Evolutionary conservation across 2,888 invertebrate genomes (phyloP), one percentile per base, ranked within the genome.

Genomic region (Apeira syringaria): DNA sequence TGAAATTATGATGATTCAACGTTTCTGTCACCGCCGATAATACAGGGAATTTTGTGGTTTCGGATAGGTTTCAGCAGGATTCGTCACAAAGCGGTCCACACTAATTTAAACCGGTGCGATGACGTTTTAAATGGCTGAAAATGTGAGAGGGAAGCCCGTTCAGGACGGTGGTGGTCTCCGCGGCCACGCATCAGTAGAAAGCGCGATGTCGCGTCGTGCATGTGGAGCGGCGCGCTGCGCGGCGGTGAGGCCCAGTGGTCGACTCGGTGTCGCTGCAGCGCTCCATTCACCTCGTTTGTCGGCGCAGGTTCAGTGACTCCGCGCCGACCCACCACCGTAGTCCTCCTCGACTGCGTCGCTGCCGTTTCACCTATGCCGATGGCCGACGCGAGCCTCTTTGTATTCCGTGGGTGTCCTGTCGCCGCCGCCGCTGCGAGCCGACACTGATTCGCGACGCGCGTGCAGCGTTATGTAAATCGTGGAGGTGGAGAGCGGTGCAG

Each of bases 221-320:
- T 71, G 74, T 74, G 79, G 74, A 77, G 75, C 68, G 75, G 59
- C 59, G 61, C 59, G 65, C 45, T 28, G 51, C 61, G 66, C 35
- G 25, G 24, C 20, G 30, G n/a, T n/a, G n/a, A n/a, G n/a, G n/a
- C 22, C 35, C 29, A 63, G 66, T 63, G 70, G 68, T 68, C 61
- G 68, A 70, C 74, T 67, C 74, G 74, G 70, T 77, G 81, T 75
- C 83, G 76, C 74, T 81, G 87, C 86, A 84, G 77, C 75, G 83
- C 85, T 85, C 86, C 87, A 85, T 86, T 87, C 87, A 88, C 88
- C 87, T 83, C 82, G 83, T 85, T 82, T 64, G 82, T 73, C 70
- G 72, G 58, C 78, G 74, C 77, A 84, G 84, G 88, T 87, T 88
- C 88, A 88, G 69, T 88, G 88, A 87, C 88, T 83, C 74, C 75